Base-by-base conservation (phyloP, 2,888 invertebrate genomes). In the Cryptus armator region DNA sequence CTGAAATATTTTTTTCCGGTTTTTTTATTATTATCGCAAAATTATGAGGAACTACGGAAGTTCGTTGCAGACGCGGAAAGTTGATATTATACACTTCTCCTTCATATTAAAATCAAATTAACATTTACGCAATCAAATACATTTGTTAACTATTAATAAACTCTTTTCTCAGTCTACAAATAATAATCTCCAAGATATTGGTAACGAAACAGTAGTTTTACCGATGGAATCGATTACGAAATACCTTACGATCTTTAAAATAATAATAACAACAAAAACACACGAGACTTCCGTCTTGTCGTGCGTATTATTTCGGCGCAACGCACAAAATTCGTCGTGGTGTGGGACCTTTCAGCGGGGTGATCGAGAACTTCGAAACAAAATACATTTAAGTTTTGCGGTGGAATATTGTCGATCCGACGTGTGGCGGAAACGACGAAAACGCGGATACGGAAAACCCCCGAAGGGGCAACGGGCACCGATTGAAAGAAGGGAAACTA, bases 351-450 rank as follows among this genome's bases (percentile, higher is more conserved):
- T 48, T 32, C 53, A 3, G 53, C 46, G 46, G 14, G 62, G 29
- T 53, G 46, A 82, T 66, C 64, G 74, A 48, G 46, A 79, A 79
- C 81, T 85, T 86, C 19, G 76, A 84, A 89, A 89, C 86, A 87
- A 88, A 88, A 89, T 81, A 79, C 84, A 86, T 89, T 88, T 89
- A 88, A 90, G 87, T 88, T 90, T 83, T 81, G 68, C 70, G 74
- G 53, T 53, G 70, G 81, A 75, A 81, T 59, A 48, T 79, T 68
- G 59, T 83, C 56, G 32, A 19, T 67, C 43, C 68, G 59, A n/a
- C 76, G 76, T 64, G 48, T 81, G 46, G 66, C 64, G 44, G 29
- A 44, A 29, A 56, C 29, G 16, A 14, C 44, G 66, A 12, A 78
- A 59, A 46, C 14, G 48, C 12, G 16, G 59, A 19, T 19, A 24